Conservation (phyloP, 2,888 invertebrate genomes). For the Lochmaea crataegi region DNA sequence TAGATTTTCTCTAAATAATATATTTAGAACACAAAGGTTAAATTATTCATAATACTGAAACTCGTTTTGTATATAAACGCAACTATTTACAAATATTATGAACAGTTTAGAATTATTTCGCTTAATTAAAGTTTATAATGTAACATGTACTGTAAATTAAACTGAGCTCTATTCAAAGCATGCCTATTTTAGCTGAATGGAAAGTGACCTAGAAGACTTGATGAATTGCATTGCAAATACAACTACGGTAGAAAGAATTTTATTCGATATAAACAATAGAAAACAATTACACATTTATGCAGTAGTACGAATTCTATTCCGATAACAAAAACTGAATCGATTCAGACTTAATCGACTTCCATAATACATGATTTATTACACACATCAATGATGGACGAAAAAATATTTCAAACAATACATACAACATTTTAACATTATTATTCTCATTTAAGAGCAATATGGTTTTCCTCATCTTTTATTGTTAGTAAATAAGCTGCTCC, state of each 20-base stretch:
- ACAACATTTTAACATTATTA: no score
- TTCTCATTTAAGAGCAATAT: no score
- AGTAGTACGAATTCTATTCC: background rate
- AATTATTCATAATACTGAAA: slow-evolving; percentile 27
- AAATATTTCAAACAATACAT: no score
- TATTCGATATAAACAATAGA: slow-evolving; percentile 48
- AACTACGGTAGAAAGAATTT: slow-evolving; percentile 42
- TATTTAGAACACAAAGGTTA: slow-evolving; percentile 4
- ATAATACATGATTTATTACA: background rate
- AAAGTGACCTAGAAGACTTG: slow-evolving; percentile 55
- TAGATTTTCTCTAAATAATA: background rate
- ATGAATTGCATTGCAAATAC: slow-evolving; percentile 52
- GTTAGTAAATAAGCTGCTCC: no score
- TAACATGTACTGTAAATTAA: slow-evolving; percentile 49
- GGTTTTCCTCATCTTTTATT: no score
- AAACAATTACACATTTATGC: slow-evolving; percentile 44
- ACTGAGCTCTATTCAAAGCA: slow-evolving; percentile 50
- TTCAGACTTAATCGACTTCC: background rate
- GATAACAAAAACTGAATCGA: background rate
- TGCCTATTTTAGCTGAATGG: slow-evolving; percentile 53
- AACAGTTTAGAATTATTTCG: slow-evolving; percentile 42
- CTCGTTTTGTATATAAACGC: slow-evolving; percentile 12
- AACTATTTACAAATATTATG: slow-evolving; percentile 38
- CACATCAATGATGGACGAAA: no score
- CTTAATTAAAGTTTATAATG: slow-evolving; percentile 47